These are phyloP conservation scores for Colletes latitarsis DNA, from an alignment of 1,140 invertebrate species.

Conservation along the genomic window DNA sequence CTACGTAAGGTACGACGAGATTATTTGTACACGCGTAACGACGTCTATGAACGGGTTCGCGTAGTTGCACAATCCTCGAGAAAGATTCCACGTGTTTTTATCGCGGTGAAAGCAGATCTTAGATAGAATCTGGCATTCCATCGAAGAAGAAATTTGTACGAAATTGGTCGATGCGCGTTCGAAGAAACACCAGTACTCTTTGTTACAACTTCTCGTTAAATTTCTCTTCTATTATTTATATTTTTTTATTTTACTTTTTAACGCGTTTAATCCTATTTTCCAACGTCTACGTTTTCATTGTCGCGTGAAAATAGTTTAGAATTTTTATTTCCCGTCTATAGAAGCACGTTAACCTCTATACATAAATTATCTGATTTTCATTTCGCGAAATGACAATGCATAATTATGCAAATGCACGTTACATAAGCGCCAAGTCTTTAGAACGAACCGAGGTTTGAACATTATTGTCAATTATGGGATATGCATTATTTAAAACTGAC, in stretches of 20 bases:
- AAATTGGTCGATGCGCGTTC: no score
- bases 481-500: neutral
- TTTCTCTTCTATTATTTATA: no score
- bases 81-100: neutral
- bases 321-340: neutral
- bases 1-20: neutral
- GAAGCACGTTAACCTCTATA: neutral
- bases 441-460: neutral
- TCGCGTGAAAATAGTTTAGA: neutral
- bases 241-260: no score
- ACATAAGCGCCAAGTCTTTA: neutral
- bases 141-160: no score
- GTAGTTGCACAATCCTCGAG: neutral
- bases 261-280: no score
- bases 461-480: neutral
- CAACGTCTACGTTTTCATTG: neutral
- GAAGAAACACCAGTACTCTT: no score
- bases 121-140: no score
- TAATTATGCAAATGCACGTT: neutral
- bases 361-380: slow-evolving; percentile 12
- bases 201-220: no score
- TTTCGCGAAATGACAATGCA: neutral
- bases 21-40: neutral
- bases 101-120: no score
- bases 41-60: neutral